Percentiles rank a stretch among this genome's conserved stretches.
Evolutionary conservation across 30 jellyfish, hydroid and myxozoan species (phyloP).

Genomic region (Hydra vulgaris): DNA sequence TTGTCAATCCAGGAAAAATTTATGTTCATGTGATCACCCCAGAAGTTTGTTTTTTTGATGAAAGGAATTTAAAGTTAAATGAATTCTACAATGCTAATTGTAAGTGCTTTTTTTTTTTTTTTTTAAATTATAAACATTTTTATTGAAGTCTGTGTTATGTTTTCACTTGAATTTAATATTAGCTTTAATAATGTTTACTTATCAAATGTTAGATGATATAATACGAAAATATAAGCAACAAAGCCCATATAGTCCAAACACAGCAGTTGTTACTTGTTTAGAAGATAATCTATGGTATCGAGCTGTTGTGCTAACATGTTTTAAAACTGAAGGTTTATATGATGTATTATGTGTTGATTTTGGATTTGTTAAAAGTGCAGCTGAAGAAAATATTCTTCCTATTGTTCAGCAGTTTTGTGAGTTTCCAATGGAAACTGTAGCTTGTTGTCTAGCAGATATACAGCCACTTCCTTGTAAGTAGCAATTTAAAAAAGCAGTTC

Average conservation of each 20-base stretch:
- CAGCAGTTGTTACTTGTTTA: constrained; percentile 50
- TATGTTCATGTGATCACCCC: constrained; percentile 81
- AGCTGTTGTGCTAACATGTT: constrained; percentile 27
- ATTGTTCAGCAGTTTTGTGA: constrained; percentile 63
- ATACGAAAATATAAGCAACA: background rate
- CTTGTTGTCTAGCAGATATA: constrained; percentile 83
- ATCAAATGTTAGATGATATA: background rate
- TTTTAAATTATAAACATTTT: background rate
- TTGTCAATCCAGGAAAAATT: constrained; percentile 59
- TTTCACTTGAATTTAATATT: too few relatives aligned
- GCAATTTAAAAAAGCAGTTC: background rate
- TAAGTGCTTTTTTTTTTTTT: background rate
- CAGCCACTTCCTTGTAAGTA: constrained; percentile 41
- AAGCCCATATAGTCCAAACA: background rate
- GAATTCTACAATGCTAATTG: constrained; percentile 46
- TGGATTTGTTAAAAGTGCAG: constrained; percentile 80
- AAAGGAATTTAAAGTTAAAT: constrained; percentile 35
- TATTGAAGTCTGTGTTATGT: background rate
- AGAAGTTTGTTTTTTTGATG: constrained; percentile 52
- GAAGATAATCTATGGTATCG: constrained; percentile 75
- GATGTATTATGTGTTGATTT: constrained; percentile 68
- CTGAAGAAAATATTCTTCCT: constrained; percentile 40
- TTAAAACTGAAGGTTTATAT: constrained; percentile 11
- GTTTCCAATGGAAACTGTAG: constrained; percentile 72
- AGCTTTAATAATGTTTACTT: too few relatives aligned